Evolutionary conservation across 2,113 vertebrate genomes (phyloP).

Genomic region (Dendropsophus ebraccatus): DNA sequence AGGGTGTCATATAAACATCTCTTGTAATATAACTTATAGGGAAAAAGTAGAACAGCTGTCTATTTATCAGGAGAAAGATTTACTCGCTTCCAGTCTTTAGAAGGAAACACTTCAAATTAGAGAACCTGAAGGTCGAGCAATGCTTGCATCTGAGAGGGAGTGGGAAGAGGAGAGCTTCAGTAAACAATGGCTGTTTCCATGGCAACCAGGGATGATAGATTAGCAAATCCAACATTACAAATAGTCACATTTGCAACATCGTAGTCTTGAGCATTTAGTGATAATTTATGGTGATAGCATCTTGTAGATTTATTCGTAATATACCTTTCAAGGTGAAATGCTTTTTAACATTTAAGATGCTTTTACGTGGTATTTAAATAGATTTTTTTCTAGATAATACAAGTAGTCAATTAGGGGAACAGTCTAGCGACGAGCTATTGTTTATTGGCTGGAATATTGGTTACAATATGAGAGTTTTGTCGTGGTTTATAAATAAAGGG

Average conservation of each 20-base stretch:
- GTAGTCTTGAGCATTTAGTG: conserved; percentile 2
- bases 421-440: too few species aligned
- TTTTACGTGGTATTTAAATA: background rate
- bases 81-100: conserved; percentile 23
- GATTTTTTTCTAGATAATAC: background rate
- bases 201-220: conserved; percentile 35
- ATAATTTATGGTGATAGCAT: conserved; percentile 1
- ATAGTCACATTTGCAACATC: conserved; percentile 35
- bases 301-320: background rate
- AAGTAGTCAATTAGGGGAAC: background rate
- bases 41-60: conserved; percentile 2
- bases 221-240: conserved; percentile 29
- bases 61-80: conserved; percentile 25
- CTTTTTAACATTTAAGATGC: background rate
- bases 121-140: conserved; percentile 48
- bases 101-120: conserved; percentile 35
- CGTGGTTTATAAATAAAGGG: background rate
- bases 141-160: conserved; percentile 9
- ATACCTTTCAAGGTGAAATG: background rate
- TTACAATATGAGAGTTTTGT: background rate
- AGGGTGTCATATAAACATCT: conserved; percentile 1
- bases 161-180: conserved; percentile 28
- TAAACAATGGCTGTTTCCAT: conserved; percentile 58
- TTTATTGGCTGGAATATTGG: background rate
- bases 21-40: background rate